Evolutionary conservation across 2,797 vertebrate genomes (phyloP), one percentile per base, ranked within the genome.

Genomic region (Prionace glauca): DNA sequence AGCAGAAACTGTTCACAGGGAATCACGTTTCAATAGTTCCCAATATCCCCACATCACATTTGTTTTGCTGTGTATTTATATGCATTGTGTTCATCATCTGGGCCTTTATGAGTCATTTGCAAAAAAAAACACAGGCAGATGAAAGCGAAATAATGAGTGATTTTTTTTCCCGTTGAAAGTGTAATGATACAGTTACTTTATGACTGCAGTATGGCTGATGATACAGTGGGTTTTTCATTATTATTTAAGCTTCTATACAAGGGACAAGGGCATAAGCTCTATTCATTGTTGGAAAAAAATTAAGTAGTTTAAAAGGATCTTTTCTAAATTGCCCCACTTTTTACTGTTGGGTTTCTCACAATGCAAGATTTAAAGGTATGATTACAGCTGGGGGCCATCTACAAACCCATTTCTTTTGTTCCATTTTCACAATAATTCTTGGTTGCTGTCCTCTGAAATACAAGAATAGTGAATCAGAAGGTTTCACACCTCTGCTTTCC

Each of bases 1-100:
- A 77, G 93, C 14, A 77, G 71, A 95, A 77, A 77, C 26, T 24
- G 71, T 95, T 95, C 93, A 95, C 93, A 95, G 71, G 93, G 93
- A 95, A 95, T 95, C 93, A n/a, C 45, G 56, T 95, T 95, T 95
- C 93, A 95, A 77, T 95, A 62, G 96, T 96, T 95, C 95, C 45
- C 32, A 20, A 50, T 96, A 95, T 96, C 95, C 50, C n/a, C 18
- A 67, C 95, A 1, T 95, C 96, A 62, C 20, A 56, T 96, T 96
- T 96, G 11, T 96, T 96, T 86, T 96, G 50, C n/a, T 95, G 50
- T 95, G 7, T 11, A 67, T 96, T 67, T 95, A 94, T 41, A 96
- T 95, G 20, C 95, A 60, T 60, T 96, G 77, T 50, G 65, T 86
- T 72, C 41, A n/a, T 72, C 50, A 96, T 96, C 32, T 96, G 36